Evolutionary conservation across 2,888 invertebrate species (phyloP), one percentile per base, ranked within the genome.

Genomic region (Drosophila kanekoi): DNA sequence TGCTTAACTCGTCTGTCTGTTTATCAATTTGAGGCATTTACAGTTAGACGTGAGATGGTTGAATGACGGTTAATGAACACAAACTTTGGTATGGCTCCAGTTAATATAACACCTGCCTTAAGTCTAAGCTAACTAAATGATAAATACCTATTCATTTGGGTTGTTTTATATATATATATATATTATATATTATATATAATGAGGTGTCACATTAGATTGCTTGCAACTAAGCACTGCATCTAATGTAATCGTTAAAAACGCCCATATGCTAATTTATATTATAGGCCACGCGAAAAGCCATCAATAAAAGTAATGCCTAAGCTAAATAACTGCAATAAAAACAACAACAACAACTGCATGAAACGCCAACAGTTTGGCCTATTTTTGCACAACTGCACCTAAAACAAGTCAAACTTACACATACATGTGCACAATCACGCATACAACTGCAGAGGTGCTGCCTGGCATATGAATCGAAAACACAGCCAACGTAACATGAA

Each of bases 1-100:
- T 65, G 61, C 52, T 59, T 67, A 61, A 59, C 64, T 57, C 54
- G 59, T 52, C 71, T 66, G 69, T 60, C 70, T 62, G 61, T 68
- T 77, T 66, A 87, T 85, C 88, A 79, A 87, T 83, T 87, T 82
- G 65, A 72, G 75, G 37, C 60, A 65, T 82, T 83, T 87, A 87
- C 82, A 68, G 82, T 83, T 83, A 85, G 79, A 65, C 62, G 56
- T 48, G 65, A 28, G 28, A 61, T 73, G 70, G 61, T 56, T 73
- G 73, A 82, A 62, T 64, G 71, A 52, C 58, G 59, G 51, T 52
- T 71, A 69, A 77, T 49, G 66, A 74, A 77, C 76, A 61, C 23
- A 56, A 57, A 67, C 66, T 52, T 64, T 73, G 73, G 60, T 58
- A 73, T 64, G 73, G 63, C 71, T 18, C 18, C 10, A 28, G 41